Evolutionary conservation across 2,797 vertebrate genomes (phyloP), one percentile per base, ranked within the genome.

Genomic region (Valencia hispanica): DNA sequence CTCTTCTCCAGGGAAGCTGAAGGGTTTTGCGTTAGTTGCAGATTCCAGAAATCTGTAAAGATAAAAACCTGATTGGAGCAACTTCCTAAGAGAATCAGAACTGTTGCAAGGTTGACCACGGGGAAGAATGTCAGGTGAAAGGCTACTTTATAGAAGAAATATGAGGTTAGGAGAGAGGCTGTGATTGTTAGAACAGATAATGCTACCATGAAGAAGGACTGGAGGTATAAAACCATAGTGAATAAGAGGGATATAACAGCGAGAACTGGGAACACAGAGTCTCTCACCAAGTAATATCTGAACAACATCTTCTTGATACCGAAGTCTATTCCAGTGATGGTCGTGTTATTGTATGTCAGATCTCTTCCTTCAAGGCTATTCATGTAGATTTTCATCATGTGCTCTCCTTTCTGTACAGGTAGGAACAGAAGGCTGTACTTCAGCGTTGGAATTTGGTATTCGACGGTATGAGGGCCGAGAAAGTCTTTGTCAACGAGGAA

Each of bases 401-500:
- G 94, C 53, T 96, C 94, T 11, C 97, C 97, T 91, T 98, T 99
- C 74, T 91, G 89, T 5, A 96, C 91, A 18, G 98, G 98, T 85
- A 99, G 89, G 89, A 99, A 99, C 75, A 99, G 91, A 61, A 99
- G 94, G 89, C 97, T 98, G 91, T 98, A 99, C 91, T 99, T 99
- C 79, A 99, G 93, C 0, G 98, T 99, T 0, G 98, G 98, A 78
- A 99, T 97, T 92, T 99, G 97, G 86, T 99, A 99, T 89, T 97
- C 96, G 3, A 96, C 96, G 0, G 98, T 99, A 92, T 98, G 97
- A 7, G 97, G 98, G 75, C 97, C 95, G 2, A 99, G 96, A 65
- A 99, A 99, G 91, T 99, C 98, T 88, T 96, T 97, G 92, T 99
- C 98, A 0, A 99, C 96, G 76, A 99, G 85, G 88, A 96, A 99